These are phyloP conservation scores for Lordiphosa clarofinis DNA, from an alignment of 1,140 invertebrate species.

Conservation along the genomic window DNA sequence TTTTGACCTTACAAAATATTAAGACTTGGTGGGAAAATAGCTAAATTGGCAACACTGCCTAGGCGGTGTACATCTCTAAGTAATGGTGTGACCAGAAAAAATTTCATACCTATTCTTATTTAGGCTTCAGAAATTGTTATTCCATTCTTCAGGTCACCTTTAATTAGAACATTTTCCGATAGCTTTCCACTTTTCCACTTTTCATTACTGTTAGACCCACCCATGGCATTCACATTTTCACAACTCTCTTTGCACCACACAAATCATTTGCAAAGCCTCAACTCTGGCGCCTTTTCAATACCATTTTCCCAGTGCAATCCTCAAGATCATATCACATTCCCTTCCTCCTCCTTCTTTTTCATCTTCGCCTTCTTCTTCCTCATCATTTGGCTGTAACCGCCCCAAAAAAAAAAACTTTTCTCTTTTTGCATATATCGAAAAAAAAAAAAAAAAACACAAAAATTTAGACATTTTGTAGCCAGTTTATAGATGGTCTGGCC, in stretches of 20 bases:
- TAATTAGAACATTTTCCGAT: no score
- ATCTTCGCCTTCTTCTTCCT: conserved; percentile 13
- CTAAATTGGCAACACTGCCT: no score
- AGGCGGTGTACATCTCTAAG: no score
- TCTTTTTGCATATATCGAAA: conserved; percentile 7
- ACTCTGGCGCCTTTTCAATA: conserved; percentile 12
- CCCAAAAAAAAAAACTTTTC: conserved; percentile 13
- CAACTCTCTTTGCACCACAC: background rate
- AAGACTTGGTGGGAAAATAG: no score
- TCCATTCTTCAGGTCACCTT: no score
- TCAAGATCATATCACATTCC: conserved; percentile 46
- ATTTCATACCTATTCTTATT: no score
- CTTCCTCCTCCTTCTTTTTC: conserved; percentile 15
- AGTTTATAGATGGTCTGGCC: conserved; percentile 59
- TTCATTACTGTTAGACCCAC: no score
- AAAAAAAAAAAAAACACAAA: conserved; percentile 16
- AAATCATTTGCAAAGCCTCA: background rate
- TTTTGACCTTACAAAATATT: no score
- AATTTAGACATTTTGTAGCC: conserved; percentile 72
- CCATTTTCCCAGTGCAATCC: conserved; percentile 15
- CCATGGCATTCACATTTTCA: no score
- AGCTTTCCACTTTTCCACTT: no score
- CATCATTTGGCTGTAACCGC: conserved; percentile 2
- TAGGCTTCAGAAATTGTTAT: no score
- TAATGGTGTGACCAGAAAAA: no score